Evolutionary conservation across 2,888 invertebrate species (phyloP).

Genomic region (Euplexia lucipara): DNA sequence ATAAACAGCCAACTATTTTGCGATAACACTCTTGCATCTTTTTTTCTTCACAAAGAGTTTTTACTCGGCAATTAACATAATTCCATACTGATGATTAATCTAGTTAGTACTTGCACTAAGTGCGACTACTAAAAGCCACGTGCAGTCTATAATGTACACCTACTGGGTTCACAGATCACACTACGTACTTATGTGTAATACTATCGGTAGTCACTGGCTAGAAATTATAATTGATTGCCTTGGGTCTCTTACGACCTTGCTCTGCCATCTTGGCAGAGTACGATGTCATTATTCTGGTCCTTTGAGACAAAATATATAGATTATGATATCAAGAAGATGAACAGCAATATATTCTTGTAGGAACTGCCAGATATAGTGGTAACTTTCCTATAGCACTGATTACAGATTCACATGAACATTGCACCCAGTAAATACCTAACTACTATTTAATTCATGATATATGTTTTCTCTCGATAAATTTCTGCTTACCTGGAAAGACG

Average conservation of each 20-base stretch:
- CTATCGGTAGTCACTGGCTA: conserved; percentile 16
- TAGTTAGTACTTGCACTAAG: conserved; percentile 41
- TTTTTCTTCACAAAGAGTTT: conserved; percentile 21
- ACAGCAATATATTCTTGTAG: no score
- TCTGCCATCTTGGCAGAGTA: background rate
- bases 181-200: conserved; percentile 6
- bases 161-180: conserved; percentile 62
- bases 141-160: conserved; percentile 51
- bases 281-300: background rate
- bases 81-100: conserved; percentile 57
- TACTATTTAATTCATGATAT: no score
- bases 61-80: conserved; percentile 30
- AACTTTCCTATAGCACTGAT: no score
- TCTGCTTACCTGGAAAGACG: no score
- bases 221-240: conserved; percentile 46
- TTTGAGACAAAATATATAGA: background rate
- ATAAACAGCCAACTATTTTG: background rate
- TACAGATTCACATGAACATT: no score
- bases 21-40: background rate
- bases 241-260: conserved; percentile 12
- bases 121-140: conserved; percentile 50
- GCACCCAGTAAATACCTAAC: no score
- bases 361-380: no score
- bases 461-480: no score
- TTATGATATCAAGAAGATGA: no score